Base-by-base conservation (phyloP, 2,888 invertebrate genomes). In the Ditula angustiorana region DNA sequence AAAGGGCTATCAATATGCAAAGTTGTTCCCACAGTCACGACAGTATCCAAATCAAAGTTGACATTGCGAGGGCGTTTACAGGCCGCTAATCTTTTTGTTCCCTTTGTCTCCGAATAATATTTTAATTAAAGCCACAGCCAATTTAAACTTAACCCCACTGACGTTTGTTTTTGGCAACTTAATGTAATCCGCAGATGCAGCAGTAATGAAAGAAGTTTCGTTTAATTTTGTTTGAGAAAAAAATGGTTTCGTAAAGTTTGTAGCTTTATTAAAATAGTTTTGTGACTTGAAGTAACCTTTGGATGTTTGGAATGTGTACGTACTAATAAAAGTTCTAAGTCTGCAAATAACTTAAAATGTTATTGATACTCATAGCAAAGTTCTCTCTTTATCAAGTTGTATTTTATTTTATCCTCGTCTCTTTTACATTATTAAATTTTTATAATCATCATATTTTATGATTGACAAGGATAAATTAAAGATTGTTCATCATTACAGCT, bases 71-170 rank as follows among this genome's bases (percentile, higher is more conserved):
- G 49, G n/a, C 41, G 19, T 52, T 37, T 49, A 70, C 67, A 71
- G 68, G 81, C 83, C 83, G 78, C 85, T 83, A 85, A 88, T 86
- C 85, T 87, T 84, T 81, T 77, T 75, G 73, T 41, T 76, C 80
- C 79, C 85, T 85, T 83, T 85, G 84, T 85, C 83, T 82, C 80
- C 69, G 76, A 85, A 83, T 84, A 83, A 87, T 88, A 87, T 86
- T 88, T 88, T 88, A 88, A 87, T 88, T 87, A 86, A 83, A 80
- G 70, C 72, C 67, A 71, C 72, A 79, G 74, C 80, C 75, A 90
- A 88, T 88, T 88, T 87, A 88, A 90, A 90, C 84, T 88, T 87
- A 79, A 74, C 74, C 80, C 71, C 76, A 72, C 77, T 74, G 78
- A 82, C 82, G 79, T 84, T 86, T 88, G 87, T 87, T 86, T 84